phyloP scores from a whole-genome alignment of 2,797 vertebrate genomes.

The Melanotaenia nigrans region DNA sequence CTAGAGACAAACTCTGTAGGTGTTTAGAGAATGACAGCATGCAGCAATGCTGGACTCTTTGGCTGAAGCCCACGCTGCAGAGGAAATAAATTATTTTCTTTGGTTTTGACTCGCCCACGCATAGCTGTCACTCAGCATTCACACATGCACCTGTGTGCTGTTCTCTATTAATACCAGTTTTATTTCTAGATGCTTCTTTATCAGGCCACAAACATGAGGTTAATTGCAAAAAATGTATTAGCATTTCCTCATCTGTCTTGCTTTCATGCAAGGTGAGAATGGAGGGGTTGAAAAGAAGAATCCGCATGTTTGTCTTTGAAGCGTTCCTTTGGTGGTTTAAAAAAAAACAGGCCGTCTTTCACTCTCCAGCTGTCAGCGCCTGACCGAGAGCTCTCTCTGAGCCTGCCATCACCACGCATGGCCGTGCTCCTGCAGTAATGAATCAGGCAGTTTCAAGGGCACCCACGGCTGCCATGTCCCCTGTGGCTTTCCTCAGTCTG shows the following conservation, averaged over 20 bases:
- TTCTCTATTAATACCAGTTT: conserved; percentile 10
- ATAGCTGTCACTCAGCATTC: conserved; percentile 51
- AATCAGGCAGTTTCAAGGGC: conserved; percentile 82
- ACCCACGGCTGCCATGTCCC: conserved; percentile 74
- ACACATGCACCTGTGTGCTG: conserved; percentile 33
- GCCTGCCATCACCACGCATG: conserved; percentile 64
- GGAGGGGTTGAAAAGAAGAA: conserved; percentile 31
- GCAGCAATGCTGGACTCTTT: conserved; percentile 25
- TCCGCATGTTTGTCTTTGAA: conserved; percentile 45
- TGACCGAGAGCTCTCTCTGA: conserved; percentile 45
- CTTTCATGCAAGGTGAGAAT: conserved; percentile 1
- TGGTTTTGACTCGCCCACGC: conserved; percentile 46
- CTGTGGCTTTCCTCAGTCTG: conserved; percentile 62
- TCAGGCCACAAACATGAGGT: conserved; percentile 25
- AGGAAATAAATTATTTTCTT: conserved; percentile 39
- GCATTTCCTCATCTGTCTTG: conserved; percentile 21
- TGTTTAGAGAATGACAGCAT: conserved; percentile 22
- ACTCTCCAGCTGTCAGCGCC: conserved; percentile 57
- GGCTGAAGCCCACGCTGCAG: conserved; percentile 41
- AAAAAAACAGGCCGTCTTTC: conserved; percentile 58
- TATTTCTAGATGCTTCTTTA: conserved; percentile 3
- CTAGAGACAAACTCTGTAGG: conserved; percentile 10
- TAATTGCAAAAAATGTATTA: conserved; percentile 25
- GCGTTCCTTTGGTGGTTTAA: conserved; percentile 53
- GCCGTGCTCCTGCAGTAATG: conserved; percentile 78